Percentiles rank a stretch among this genome's conserved stretches.
Evolutionary conservation across 2,888 invertebrate genomes (phyloP).

Genomic region (Amphimallon solstitiale): DNA sequence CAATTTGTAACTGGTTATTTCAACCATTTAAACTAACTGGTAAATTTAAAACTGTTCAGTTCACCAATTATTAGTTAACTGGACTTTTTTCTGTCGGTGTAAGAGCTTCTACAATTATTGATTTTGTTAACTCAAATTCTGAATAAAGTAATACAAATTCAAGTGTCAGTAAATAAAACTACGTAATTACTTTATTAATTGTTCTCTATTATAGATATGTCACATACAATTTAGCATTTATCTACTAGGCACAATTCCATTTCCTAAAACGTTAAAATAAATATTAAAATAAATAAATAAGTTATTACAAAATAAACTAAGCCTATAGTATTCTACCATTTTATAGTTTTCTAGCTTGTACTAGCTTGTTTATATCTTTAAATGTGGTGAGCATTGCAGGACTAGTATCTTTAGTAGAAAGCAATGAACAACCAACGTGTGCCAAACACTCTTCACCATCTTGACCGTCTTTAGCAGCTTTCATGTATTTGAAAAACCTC

Average conservation of each 20-base stretch:
- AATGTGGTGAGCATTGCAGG: constrained; percentile 89
- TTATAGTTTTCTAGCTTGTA: constrained; percentile 75
- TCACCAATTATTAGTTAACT: no score
- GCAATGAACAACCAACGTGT: constrained; percentile 73
- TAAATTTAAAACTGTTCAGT: no score
- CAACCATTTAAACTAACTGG: no score
- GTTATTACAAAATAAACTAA: constrained; percentile 43
- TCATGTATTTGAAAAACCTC: constrained; percentile 90
- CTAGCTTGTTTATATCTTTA: constrained; percentile 88
- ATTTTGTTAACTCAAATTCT: no score
- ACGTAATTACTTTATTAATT: no score
- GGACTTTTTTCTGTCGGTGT: no score
- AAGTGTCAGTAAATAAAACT: no score
- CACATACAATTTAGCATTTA: not conserved
- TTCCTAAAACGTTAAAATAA: constrained; percentile 18
- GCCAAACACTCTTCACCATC: constrained; percentile 80
- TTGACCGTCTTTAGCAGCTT: constrained; percentile 87
- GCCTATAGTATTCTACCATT: constrained; percentile 10
- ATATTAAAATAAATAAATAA: constrained; percentile 48
- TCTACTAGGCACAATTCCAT: constrained; percentile 5
- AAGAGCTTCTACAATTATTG: no score
- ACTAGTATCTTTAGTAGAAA: constrained; percentile 72
- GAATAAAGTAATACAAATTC: no score
- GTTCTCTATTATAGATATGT: no score
- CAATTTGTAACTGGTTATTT: no score